These are phyloP conservation scores for Brachyptera putata DNA, from an alignment of 2,888 invertebrate species.

Conservation along the genomic window DNA sequence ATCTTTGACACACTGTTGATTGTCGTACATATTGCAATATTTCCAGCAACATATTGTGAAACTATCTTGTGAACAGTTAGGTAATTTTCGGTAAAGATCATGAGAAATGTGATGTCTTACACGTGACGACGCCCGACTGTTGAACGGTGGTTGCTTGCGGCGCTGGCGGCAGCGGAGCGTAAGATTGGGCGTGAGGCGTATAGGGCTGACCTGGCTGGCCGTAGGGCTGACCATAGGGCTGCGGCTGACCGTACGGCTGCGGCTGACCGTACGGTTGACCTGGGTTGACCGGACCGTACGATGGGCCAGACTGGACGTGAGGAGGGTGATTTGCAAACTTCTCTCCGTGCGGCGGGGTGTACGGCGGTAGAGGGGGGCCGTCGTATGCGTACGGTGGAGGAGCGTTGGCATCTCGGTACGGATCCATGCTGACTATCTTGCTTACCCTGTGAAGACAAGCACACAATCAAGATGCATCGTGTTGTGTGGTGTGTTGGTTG, in stretches of 20 bases:
- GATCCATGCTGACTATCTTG: no score
- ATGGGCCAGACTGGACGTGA: not conserved
- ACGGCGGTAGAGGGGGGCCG: not conserved
- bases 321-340: not conserved
- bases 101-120: no score
- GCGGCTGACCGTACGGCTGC: not conserved
- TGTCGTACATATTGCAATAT: no score
- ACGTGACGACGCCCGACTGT: not conserved
- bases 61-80: no score
- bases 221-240: not conserved
- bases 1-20: no score
- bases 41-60: no score
- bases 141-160: constrained; percentile 1
- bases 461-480: no score
- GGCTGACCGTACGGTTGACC: not conserved
- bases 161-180: not conserved
- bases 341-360: constrained; percentile 7
- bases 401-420: constrained; percentile 9
- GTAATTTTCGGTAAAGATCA: no score
- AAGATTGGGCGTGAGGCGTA: not conserved
- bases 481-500: no score
- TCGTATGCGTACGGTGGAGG: not conserved
- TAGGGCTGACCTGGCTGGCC: not conserved
- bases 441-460: no score
- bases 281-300: not conserved